Evolutionary conservation across 2,797 vertebrate species (phyloP).

Genomic region (Melanotaenia pygmaea): DNA sequence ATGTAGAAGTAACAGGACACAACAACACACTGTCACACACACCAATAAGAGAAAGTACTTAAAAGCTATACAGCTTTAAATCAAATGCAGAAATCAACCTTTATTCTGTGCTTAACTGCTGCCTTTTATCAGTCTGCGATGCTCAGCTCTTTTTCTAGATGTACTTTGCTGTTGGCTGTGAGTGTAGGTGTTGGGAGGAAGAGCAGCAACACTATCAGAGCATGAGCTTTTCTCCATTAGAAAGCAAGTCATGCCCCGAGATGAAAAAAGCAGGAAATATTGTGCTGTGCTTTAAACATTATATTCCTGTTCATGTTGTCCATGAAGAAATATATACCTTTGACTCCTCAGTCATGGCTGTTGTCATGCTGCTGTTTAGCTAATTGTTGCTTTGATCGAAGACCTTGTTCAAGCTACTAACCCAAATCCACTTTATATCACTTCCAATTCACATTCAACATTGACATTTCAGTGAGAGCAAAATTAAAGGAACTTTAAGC

Average conservation of each 20-base stretch:
- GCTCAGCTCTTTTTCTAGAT: slow-evolving; percentile 6
- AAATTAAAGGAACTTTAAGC: too few species aligned
- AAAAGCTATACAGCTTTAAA: neutral
- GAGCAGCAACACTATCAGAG: slow-evolving; percentile 2
- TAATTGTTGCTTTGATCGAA: too few species aligned
- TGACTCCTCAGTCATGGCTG: too few species aligned
- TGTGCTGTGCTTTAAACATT: neutral
- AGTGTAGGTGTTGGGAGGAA: slow-evolving; percentile 13
- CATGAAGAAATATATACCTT: too few species aligned
- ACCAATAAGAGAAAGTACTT: neutral
- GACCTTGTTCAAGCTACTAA: too few species aligned
- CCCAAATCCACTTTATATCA: too few species aligned
- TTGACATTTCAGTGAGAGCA: too few species aligned
- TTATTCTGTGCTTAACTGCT: neutral
- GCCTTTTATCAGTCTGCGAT: neutral
- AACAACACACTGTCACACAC: neutral
- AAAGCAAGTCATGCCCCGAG: slow-evolving; percentile 9
- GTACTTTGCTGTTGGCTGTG: slow-evolving; percentile 1
- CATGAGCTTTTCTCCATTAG: neutral
- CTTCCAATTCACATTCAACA: too few species aligned
- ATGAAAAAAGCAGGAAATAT: slow-evolving; percentile 6
- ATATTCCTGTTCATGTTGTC: neutral
- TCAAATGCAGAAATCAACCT: neutral
- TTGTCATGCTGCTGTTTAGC: too few species aligned
- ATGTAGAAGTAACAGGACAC: neutral